Evolutionary conservation across 2,113 vertebrate species (phyloP).

Genomic region (Microtus montanus): DNA sequence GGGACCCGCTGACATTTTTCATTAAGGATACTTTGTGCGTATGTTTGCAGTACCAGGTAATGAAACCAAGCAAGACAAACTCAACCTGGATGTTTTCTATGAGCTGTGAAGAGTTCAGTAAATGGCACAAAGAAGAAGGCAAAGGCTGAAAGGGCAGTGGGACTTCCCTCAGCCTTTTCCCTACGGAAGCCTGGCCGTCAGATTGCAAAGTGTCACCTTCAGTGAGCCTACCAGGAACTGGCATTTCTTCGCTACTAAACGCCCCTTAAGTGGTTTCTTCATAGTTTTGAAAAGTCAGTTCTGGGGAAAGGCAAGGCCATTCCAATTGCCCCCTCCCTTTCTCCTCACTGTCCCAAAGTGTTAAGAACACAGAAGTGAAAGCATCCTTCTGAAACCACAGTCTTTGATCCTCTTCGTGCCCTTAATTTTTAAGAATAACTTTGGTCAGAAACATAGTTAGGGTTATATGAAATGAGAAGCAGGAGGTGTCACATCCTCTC

Average conservation of each 20-base stretch:
- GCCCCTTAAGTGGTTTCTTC: not conserved
- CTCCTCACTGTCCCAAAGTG: not conserved
- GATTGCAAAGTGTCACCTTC: not conserved
- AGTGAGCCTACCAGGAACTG: not conserved
- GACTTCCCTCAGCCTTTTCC: not conserved
- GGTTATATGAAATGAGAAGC: not conserved
- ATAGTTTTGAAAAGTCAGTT: not conserved
- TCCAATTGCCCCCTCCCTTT: not conserved
- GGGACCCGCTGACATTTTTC: not conserved
- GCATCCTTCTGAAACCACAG: not conserved
- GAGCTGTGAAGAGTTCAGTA: not conserved
- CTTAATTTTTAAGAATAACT: conserved; percentile 61
- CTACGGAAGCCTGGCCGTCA: not conserved
- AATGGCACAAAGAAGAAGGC: not conserved
- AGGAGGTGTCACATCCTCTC: not conserved
- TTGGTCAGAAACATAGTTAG: conserved; percentile 52
- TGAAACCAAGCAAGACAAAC: conserved; percentile 37
- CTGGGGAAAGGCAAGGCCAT: not conserved
- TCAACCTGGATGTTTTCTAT: not conserved
- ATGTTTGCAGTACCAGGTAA: not conserved
- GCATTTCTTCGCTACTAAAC: conserved; percentile 27
- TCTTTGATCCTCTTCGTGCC: conserved; percentile 1
- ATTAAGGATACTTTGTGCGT: not conserved
- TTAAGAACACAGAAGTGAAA: conserved; percentile 13
- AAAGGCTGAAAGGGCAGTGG: not conserved